Conservation (phyloP, 2,113 vertebrate species). For the Cottus gobio region DNA sequence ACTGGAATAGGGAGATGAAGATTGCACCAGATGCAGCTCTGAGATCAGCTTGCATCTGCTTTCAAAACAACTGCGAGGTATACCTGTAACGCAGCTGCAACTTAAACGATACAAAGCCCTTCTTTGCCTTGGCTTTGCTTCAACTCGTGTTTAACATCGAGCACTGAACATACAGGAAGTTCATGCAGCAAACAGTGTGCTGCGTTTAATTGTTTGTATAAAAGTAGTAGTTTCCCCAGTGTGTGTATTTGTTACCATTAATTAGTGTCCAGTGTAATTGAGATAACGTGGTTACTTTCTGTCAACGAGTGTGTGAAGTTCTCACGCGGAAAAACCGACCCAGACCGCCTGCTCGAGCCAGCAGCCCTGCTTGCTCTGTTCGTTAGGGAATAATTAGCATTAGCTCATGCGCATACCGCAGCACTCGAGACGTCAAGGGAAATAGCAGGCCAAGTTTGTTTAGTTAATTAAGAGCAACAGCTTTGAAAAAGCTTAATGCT, state of each 20-base stretch:
- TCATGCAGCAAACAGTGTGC: background rate
- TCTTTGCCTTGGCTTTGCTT: constrained; percentile 14
- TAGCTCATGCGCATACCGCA: constrained; percentile 64
- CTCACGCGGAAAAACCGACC: constrained; percentile 30
- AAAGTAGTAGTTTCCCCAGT: constrained; percentile 18
- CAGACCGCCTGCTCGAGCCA: background rate
- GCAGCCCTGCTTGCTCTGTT: constrained; percentile 38
- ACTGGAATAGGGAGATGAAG: constrained; percentile 34
- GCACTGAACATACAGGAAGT: background rate
- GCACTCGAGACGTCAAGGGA: constrained; percentile 47
- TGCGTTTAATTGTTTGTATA: background rate
- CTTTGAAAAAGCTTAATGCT: constrained; percentile 69
- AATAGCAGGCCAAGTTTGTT: constrained; percentile 74
- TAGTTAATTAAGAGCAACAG: constrained; percentile 76
- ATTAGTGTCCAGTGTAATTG: constrained; percentile 29
- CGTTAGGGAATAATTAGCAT: constrained; percentile 57
- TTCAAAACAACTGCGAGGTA: constrained; percentile 1
- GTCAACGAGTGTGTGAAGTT: background rate
- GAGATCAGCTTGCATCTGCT: constrained; percentile 2
- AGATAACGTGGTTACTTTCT: constrained; percentile 23
- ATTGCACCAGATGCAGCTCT: constrained; percentile 41
- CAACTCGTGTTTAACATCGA: background rate
- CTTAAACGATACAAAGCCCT: background rate
- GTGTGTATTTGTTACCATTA: constrained; percentile 14
- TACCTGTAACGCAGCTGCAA: background rate